A percentile compares a stretch with the other conserved stretches of the same genome.
These are phyloP conservation scores for Penelope pileata DNA, from an alignment of 2,113 vertebrate genomes.

Conservation along the genomic window DNA sequence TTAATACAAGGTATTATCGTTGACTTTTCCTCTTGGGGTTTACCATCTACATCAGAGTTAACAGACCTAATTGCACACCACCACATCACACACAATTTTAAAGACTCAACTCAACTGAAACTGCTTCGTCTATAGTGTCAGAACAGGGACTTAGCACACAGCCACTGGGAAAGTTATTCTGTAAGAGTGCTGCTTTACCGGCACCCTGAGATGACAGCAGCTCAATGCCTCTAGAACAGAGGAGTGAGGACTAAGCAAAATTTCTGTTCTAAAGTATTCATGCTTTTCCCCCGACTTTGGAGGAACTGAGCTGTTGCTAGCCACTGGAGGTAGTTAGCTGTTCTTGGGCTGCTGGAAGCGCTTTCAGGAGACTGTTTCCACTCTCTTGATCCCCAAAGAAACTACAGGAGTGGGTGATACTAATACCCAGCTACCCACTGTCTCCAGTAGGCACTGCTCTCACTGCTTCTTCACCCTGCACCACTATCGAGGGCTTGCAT, in stretches of 20 bases:
- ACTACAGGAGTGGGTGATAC: background rate
- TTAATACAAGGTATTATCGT: background rate
- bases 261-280: background rate
- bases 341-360: background rate
- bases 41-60: background rate
- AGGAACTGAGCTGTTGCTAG: background rate
- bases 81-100: background rate
- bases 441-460: background rate
- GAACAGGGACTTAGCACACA: background rate
- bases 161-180: background rate
- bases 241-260: background rate
- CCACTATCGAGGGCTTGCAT: background rate
- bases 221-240: background rate
- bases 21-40: background rate
- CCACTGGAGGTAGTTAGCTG: background rate
- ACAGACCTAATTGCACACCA: background rate
- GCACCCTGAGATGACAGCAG: background rate
- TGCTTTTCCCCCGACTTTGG: background rate
- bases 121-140: background rate
- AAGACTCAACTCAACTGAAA: background rate
- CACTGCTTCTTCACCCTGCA: background rate
- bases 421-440: background rate
- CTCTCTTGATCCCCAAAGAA: background rate
- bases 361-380: background rate
- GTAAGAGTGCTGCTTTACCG: background rate